These are phyloP conservation scores for Mesoligia furuncula DNA, from an alignment of 2,888 invertebrate genomes.

Conservation along the genomic window DNA sequence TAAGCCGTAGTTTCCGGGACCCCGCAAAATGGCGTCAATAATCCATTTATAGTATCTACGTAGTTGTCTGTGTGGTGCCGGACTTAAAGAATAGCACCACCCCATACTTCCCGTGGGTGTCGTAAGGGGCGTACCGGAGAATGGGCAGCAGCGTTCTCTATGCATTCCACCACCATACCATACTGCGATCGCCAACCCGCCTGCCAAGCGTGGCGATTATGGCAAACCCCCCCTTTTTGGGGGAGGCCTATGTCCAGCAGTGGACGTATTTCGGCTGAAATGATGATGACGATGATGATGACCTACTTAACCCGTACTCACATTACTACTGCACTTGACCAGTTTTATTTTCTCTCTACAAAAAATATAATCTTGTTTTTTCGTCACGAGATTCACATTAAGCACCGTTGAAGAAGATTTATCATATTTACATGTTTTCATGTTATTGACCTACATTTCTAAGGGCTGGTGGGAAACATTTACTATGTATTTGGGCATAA, in stretches of 20 bases:
- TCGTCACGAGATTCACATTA: conserved; percentile 31
- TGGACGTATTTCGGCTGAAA: too few species aligned
- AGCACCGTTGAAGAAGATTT: conserved; percentile 33
- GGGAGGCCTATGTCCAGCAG: too few species aligned
- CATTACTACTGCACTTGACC: background rate
- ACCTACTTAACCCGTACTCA: conserved; percentile 23
- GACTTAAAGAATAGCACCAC: too few species aligned
- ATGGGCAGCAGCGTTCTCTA: too few species aligned
- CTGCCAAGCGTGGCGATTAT: too few species aligned
- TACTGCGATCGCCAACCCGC: too few species aligned
- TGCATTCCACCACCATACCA: too few species aligned
- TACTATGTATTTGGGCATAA: conserved; percentile 22
- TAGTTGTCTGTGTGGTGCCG: too few species aligned
- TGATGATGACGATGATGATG: too few species aligned
- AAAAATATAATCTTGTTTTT: conserved; percentile 46
- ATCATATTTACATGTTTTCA: conserved; percentile 34
- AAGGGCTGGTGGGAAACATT: background rate
- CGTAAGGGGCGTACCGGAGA: too few species aligned
- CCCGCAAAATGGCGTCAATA: background rate
- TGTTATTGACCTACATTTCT: conserved; percentile 29
- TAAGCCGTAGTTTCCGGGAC: background rate
- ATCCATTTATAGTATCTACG: background rate
- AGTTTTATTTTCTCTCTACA: conserved; percentile 6
- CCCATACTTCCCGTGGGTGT: too few species aligned
- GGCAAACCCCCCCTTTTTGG: too few species aligned